Percentiles rank a stretch among this genome's conserved stretches.
Evolutionary conservation across 2,113 vertebrate species (phyloP).

Genomic region (Cheilinus undulatus): DNA sequence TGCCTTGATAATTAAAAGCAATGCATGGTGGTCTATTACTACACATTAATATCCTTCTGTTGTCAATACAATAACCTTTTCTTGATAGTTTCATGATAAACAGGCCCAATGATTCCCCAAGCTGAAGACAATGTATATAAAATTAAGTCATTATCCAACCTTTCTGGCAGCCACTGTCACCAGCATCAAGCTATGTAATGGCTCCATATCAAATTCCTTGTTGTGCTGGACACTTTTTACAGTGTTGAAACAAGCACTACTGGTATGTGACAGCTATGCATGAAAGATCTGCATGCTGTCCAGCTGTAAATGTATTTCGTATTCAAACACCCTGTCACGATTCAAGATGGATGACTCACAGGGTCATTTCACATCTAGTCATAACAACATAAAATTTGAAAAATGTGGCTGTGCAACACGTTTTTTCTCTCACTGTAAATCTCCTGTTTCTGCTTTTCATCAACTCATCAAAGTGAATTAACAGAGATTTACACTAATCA

Average conservation of each 20-base stretch:
- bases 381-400: slow-evolving; percentile 53
- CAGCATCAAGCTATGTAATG: slow-evolving; percentile 39
- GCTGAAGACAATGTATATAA: not conserved
- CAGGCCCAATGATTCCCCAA: not conserved
- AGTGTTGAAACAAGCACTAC: slow-evolving; percentile 50
- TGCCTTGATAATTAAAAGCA: not conserved
- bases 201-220: slow-evolving; percentile 55
- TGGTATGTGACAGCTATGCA: slow-evolving; percentile 70
- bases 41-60: not conserved
- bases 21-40: not conserved
- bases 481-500: not conserved
- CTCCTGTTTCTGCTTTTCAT: slow-evolving; percentile 3
- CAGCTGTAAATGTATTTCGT: slow-evolving; percentile 63
- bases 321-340: slow-evolving; percentile 67
- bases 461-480: slow-evolving; percentile 19
- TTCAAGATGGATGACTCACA: slow-evolving; percentile 49
- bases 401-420: slow-evolving; percentile 17
- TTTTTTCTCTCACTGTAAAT: slow-evolving; percentile 18
- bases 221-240: slow-evolving; percentile 49
- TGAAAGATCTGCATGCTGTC: slow-evolving; percentile 57
- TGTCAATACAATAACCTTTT: not conserved
- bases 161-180: slow-evolving; percentile 9
- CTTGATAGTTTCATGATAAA: not conserved
- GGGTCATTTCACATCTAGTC: slow-evolving; percentile 52
- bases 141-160: slow-evolving; percentile 9